phyloP scores from a whole-genome alignment of 1,140 invertebrate species.

The Drosophila guanche region DNA sequence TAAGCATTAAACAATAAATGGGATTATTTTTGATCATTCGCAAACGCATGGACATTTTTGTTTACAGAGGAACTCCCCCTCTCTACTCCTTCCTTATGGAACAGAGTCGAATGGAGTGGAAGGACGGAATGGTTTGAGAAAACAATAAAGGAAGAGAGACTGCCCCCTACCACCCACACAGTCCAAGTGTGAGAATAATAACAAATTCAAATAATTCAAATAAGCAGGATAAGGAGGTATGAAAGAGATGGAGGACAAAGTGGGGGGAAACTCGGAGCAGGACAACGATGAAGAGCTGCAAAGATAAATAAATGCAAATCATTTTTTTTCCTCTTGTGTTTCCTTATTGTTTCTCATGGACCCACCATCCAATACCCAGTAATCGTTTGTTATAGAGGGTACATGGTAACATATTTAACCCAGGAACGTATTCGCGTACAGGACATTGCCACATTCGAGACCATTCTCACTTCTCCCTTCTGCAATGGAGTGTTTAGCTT shows the following conservation, averaged over 20 bases:
- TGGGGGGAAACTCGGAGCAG: too few relatives aligned
- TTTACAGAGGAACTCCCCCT: conserved; percentile 1
- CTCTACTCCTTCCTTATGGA: too few relatives aligned
- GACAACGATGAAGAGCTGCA: conserved; percentile 19
- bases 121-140: neutral
- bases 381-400: neutral
- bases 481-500: conserved; percentile 36
- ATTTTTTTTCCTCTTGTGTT: conserved; percentile 51
- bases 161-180: neutral
- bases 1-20: conserved; percentile 83
- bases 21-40: conserved; percentile 75
- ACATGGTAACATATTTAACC: too few relatives aligned
- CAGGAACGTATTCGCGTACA: neutral
- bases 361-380: conserved; percentile 8
- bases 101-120: conserved; percentile 1
- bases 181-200: conserved; percentile 34
- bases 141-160: conserved; percentile 24
- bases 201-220: conserved; percentile 32
- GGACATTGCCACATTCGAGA: neutral
- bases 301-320: conserved; percentile 79
- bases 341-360: conserved; percentile 14
- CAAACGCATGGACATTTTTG: conserved; percentile 49
- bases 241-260: too few relatives aligned
- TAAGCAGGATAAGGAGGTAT: neutral
- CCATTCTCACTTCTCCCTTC: conserved; percentile 5